Evolutionary conservation across 2,113 vertebrate species (phyloP).

Genomic region (Thunnus thynnus): DNA sequence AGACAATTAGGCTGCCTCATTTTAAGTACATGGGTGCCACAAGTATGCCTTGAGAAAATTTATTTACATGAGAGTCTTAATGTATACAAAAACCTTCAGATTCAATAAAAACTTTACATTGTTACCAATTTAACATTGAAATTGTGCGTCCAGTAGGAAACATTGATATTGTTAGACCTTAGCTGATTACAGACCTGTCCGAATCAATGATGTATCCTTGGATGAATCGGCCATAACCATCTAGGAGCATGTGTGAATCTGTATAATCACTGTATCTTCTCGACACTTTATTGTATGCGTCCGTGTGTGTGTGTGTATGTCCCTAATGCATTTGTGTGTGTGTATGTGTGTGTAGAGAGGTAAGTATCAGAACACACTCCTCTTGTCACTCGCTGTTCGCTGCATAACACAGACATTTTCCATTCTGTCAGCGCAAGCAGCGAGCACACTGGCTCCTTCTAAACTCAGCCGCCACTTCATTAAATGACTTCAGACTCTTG

Average conservation of each 20-base stretch:
- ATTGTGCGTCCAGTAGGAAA: neutral
- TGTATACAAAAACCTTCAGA: slow-evolving; percentile 3
- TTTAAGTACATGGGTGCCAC: slow-evolving; percentile 23
- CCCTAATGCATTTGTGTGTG: slow-evolving; percentile 16
- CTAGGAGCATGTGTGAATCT: slow-evolving; percentile 17
- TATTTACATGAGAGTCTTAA: slow-evolving; percentile 3
- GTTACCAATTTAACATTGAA: neutral
- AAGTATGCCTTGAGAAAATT: slow-evolving; percentile 11
- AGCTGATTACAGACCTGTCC: slow-evolving; percentile 34
- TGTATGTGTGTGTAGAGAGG: slow-evolving; percentile 55
- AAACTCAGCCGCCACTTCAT: slow-evolving; percentile 86
- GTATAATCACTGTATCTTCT: slow-evolving; percentile 1
- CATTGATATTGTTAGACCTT: neutral
- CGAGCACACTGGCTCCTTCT: slow-evolving; percentile 85
- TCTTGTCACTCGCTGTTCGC: slow-evolving; percentile 76
- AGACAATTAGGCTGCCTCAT: slow-evolving; percentile 51
- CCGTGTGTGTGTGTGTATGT: slow-evolving; percentile 32
- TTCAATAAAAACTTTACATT: neutral
- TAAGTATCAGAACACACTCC: slow-evolving; percentile 80
- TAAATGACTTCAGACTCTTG: slow-evolving; percentile 89
- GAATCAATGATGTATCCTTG: slow-evolving; percentile 21
- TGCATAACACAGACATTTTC: slow-evolving; percentile 87
- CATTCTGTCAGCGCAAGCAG: slow-evolving; percentile 87
- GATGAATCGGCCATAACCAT: slow-evolving; percentile 12
- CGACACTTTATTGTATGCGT: slow-evolving; percentile 19